Conservation (phyloP, 2,797 vertebrate genomes). For the Pseudochromis fuscus region DNA sequence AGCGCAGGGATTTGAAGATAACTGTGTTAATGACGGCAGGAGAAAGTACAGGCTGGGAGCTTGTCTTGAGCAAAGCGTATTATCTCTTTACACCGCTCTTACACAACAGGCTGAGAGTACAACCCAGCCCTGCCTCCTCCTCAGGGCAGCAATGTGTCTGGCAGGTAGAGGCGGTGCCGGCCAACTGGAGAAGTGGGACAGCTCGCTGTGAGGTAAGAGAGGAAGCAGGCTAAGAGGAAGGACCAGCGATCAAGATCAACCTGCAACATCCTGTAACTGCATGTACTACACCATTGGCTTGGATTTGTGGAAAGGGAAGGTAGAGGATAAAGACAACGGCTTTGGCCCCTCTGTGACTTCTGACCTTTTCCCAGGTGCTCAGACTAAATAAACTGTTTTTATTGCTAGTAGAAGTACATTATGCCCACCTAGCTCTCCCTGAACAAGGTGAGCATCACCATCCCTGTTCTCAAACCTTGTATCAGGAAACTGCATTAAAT, state of each 20-base stretch:
- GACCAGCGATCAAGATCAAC: constrained; percentile 63
- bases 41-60: constrained; percentile 71
- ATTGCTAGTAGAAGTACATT: constrained; percentile 1
- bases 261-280: constrained; percentile 36
- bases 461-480: not conserved
- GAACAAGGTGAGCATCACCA: too few species aligned
- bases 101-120: constrained; percentile 72
- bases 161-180: constrained; percentile 22
- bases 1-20: constrained; percentile 55
- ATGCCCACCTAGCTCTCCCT: constrained; percentile 6
- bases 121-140: constrained; percentile 10
- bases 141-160: constrained; percentile 44
- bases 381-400: constrained; percentile 25
- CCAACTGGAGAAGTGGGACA: constrained; percentile 65
- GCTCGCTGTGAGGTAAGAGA: constrained; percentile 58
- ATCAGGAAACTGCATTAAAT: not conserved
- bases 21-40: constrained; percentile 68
- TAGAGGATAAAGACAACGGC: constrained; percentile 17
- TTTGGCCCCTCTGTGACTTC: not conserved
- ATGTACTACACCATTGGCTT: constrained; percentile 41
- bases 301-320: constrained; percentile 22
- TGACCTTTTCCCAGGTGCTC: constrained; percentile 43
- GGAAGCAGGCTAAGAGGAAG: constrained; percentile 73
- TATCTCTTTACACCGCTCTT: constrained; percentile 75
- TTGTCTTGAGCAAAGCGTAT: constrained; percentile 71